These are phyloP conservation scores for Zosterops lateralis DNA, from an alignment of 2,113 vertebrate genomes.

Conservation along the genomic window DNA sequence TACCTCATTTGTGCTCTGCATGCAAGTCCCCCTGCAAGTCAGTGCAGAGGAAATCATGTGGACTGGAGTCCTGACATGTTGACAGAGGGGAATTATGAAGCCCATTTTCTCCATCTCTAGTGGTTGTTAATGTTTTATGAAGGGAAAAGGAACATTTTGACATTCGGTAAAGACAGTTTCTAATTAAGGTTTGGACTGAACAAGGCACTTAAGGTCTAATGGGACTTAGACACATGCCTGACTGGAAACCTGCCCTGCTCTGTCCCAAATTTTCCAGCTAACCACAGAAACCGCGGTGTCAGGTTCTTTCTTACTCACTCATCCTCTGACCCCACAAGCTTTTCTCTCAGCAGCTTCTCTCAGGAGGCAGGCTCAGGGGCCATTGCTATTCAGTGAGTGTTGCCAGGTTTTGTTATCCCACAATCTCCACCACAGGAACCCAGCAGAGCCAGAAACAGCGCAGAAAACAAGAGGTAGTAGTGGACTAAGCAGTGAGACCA, in stretches of 20 bases:
- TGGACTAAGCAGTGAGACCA: background rate
- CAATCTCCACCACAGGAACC: background rate
- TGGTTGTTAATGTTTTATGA: slow-evolving; percentile 29
- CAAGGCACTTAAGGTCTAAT: slow-evolving; percentile 32
- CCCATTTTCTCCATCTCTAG: slow-evolving; percentile 23
- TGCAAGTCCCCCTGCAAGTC: background rate
- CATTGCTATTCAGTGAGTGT: background rate
- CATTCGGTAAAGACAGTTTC: slow-evolving; percentile 38
- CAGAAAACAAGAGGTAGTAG: background rate
- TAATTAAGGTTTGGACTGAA: slow-evolving; percentile 21
- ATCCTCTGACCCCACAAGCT: background rate
- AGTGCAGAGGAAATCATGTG: background rate
- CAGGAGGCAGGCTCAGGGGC: background rate
- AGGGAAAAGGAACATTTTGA: slow-evolving; percentile 42
- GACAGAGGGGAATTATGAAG: background rate
- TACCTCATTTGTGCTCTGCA: background rate
- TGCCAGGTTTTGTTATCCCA: background rate
- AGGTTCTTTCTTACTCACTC: background rate
- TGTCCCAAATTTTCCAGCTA: background rate
- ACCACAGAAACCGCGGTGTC: background rate
- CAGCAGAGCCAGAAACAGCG: background rate
- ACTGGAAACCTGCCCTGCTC: slow-evolving; percentile 12
- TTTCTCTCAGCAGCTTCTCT: background rate
- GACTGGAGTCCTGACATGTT: background rate
- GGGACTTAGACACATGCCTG: slow-evolving; percentile 1